phyloP scores from a whole-genome alignment of 2,888 invertebrate genomes.

The Agrochola lota region DNA sequence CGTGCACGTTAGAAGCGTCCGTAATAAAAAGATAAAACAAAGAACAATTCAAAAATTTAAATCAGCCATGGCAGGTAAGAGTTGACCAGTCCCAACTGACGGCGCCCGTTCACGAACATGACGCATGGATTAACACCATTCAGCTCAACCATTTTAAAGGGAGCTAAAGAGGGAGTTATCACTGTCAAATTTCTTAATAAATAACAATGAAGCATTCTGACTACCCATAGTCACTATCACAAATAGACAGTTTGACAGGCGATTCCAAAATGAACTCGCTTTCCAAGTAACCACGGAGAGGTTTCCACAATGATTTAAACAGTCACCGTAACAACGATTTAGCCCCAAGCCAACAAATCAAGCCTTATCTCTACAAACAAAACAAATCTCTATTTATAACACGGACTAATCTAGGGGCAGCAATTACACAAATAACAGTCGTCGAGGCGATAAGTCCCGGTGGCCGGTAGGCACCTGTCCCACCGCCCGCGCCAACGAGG shows the following conservation, averaged over 20 bases:
- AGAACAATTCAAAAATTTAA: too few species aligned
- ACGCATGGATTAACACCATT: too few species aligned
- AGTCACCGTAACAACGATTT: background rate
- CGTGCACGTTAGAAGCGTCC: too few species aligned
- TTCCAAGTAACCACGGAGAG: background rate
- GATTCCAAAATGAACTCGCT: background rate
- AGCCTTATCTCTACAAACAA: constrained; percentile 17
- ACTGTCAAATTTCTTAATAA: too few species aligned
- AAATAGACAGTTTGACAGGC: background rate
- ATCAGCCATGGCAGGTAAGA: too few species aligned
- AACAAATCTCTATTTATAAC: constrained; percentile 39
- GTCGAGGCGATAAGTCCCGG: constrained; percentile 12
- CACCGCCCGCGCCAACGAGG: too few species aligned
- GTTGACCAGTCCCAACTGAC: too few species aligned
- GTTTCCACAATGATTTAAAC: background rate
- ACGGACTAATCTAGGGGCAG: constrained; percentile 12
- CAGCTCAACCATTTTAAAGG: too few species aligned
- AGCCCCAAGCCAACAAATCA: constrained; percentile 22
- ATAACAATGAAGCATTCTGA: background rate
- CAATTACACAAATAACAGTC: constrained; percentile 30
- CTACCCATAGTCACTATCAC: background rate
- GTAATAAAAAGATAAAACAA: too few species aligned
- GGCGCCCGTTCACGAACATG: too few species aligned
- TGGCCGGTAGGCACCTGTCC: background rate
- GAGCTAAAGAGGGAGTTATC: too few species aligned